Evolutionary conservation across 2,888 invertebrate genomes (phyloP), one percentile per base, ranked within the genome.

Genomic region (Melieria omissa): DNA sequence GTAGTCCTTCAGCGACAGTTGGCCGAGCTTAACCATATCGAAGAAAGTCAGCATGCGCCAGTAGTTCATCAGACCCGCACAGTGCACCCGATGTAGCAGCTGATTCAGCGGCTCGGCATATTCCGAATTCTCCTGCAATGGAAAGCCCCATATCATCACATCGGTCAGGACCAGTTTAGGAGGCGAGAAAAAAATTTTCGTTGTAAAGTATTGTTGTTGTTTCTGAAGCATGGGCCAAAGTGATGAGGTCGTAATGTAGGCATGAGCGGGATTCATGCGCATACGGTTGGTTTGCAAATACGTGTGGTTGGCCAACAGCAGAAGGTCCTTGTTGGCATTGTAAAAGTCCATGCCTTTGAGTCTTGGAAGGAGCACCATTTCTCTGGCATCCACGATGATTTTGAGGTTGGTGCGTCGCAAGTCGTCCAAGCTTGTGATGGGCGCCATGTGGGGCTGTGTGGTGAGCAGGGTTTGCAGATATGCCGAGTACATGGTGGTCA

Each of bases 401-500:
- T 63, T 63, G 3, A 57, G 1, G 0, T 45, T 0, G 1, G 63
- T 52, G 0, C 52, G n/a, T 0, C 73, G 70, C 1, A 83, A 60
- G 46, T 82, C 79, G 46, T 81, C 73, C 44, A 76, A 80, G 5
- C 62, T 74, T 29, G 45, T 69, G 8, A 84, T 74, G 1, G 65
- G 67, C 4, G 73, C 55, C 3, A 70, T 46, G 3, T 64, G 60
- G 0, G 80, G 78, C 0, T 79, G 81, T 47, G 81, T 74, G 0
- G 82, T 77, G 3, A 83, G 46, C 45, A 76, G 67, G 1, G 78
- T 78, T 42, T 79, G 77, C 65, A 84, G 46, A 44, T 74, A 76
- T 4, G 80, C 75, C 6, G 75, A 69, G 52, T 77, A 82, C 4
- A 77, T 67, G 55, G 77, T 79, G 42, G 49, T 77, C 0, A 71